These are phyloP conservation scores for Corapipo altera DNA, from an alignment of 2,113 vertebrate genomes.

Conservation along the genomic window DNA sequence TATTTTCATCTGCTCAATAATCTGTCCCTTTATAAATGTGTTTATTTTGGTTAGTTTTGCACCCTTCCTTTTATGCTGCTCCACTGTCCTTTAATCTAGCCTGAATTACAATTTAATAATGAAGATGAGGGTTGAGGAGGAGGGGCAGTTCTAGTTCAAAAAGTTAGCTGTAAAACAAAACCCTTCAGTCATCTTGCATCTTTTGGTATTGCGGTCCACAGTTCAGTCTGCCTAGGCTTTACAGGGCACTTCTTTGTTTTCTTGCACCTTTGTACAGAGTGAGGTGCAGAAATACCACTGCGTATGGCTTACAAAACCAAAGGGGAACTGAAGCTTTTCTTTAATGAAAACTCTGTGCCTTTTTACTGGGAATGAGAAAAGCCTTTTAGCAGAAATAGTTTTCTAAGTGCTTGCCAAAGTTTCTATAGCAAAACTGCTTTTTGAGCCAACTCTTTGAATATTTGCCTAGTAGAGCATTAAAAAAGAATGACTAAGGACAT, in stretches of 20 bases:
- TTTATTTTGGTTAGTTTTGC: slow-evolving; percentile 40
- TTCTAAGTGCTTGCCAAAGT: neutral
- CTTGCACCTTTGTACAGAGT: neutral
- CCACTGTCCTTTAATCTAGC: slow-evolving; percentile 40
- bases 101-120: slow-evolving; percentile 26
- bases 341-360: neutral
- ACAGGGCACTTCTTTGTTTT: neutral
- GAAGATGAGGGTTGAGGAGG: neutral
- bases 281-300: neutral
- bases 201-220: neutral
- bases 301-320: neutral
- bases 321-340: neutral
- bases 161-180: neutral
- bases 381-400: neutral
- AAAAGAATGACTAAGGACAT: neutral
- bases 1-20: neutral
- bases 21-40: slow-evolving; percentile 3
- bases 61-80: slow-evolving; percentile 13
- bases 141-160: neutral
- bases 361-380: neutral
- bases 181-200: neutral
- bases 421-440: neutral
- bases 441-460: neutral
- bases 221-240: neutral
- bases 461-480: neutral